These are phyloP conservation scores for Bubo scandiacus DNA, from an alignment of 2,113 vertebrate species.

Conservation along the genomic window DNA sequence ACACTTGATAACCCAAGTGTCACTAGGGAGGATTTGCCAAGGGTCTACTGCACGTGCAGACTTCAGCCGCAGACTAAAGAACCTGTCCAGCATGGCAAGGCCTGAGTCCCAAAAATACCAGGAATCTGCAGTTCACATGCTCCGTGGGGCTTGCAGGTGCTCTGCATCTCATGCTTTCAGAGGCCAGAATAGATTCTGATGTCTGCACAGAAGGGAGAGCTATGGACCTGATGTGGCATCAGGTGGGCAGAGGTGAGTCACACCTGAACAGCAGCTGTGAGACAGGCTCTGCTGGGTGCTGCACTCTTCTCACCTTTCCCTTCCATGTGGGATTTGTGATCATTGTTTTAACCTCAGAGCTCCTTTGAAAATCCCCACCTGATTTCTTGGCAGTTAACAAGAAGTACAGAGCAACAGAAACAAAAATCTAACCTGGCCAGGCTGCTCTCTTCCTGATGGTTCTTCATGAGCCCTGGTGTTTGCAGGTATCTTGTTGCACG, in stretches of 20 bases:
- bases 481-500: neutral
- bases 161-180: neutral
- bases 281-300: neutral
- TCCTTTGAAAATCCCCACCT: neutral
- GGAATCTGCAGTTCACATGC: neutral
- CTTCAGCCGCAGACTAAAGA: neutral
- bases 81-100: neutral
- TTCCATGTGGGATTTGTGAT: neutral
- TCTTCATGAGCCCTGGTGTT: neutral
- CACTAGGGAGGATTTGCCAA: neutral
- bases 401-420: neutral
- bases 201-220: neutral
- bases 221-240: neutral
- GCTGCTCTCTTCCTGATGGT: neutral
- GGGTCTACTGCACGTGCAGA: neutral
- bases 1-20: neutral
- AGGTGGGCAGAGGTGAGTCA: neutral
- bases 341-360: neutral
- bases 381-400: neutral
- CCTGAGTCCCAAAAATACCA: neutral
- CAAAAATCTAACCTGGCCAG: neutral
- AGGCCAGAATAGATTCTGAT: neutral
- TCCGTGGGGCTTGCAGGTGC: neutral
- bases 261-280: neutral
- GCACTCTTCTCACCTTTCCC: neutral